Percentiles rank a stretch among this genome's conserved stretches.
These are phyloP conservation scores for Sebastes goodei DNA, from an alignment of 2,797 vertebrate genomes.

Conservation along the genomic window DNA sequence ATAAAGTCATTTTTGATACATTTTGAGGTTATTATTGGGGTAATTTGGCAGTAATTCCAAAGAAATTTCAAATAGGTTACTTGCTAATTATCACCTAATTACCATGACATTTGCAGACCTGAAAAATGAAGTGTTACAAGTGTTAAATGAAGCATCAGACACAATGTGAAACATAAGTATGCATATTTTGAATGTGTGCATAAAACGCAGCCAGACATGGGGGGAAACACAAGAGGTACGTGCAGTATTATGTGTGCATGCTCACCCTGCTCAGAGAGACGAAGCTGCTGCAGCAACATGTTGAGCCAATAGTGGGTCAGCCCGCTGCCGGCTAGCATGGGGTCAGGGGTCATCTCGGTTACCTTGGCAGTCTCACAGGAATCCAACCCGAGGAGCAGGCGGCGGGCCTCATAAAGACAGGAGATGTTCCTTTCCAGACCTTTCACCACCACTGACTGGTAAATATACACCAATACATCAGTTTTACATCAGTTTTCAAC, in stretches of 20 bases:
- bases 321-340: conserved; percentile 57
- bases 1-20: too few relatives aligned
- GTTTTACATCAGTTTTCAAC: conserved; percentile 28
- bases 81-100: too few relatives aligned
- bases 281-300: conserved; percentile 83
- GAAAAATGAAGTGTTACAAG: too few relatives aligned
- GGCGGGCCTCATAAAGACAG: conserved; percentile 82
- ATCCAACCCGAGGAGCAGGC: conserved; percentile 80
- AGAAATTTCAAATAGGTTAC: too few relatives aligned
- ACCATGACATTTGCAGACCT: too few relatives aligned
- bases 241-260: background rate
- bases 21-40: too few relatives aligned
- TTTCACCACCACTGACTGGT: conserved; percentile 86
- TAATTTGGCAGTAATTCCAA: too few relatives aligned
- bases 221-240: too few relatives aligned
- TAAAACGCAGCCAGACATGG: background rate
- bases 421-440: conserved; percentile 83
- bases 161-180: background rate
- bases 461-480: conserved; percentile 32
- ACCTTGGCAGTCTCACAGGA: conserved; percentile 68
- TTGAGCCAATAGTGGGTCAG: conserved; percentile 83
- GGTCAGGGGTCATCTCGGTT: conserved; percentile 68
- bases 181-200: background rate
- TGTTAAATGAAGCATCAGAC: too few relatives aligned
- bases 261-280: conserved; percentile 81